phyloP scores from a whole-genome alignment of 2,113 vertebrate species.

The Platanista minor region DNA sequence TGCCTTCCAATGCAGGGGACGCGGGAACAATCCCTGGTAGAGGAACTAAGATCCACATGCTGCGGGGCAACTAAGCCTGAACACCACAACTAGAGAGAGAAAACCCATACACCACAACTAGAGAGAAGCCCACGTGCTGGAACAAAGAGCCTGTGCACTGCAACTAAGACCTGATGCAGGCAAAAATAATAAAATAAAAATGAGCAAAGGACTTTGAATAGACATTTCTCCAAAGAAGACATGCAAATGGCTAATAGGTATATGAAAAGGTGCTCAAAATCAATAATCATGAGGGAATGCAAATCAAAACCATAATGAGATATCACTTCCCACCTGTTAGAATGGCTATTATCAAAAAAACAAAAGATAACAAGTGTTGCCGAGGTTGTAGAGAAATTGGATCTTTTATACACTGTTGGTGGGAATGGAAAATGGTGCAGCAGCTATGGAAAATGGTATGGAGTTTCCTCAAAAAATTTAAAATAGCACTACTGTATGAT shows the following conservation, averaged over 20 bases:
- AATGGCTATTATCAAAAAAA: background rate
- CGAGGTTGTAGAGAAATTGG: background rate
- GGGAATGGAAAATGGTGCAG: background rate
- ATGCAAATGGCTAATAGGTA: background rate
- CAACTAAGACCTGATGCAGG: no score
- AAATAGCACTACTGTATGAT: background rate
- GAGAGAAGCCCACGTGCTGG: no score
- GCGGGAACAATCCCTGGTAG: no score
- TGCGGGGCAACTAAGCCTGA: fast-evolving
- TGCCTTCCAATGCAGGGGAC: no score
- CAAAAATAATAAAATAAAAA: background rate
- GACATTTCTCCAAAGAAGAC: background rate
- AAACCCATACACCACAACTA: no score
- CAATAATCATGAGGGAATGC: background rate
- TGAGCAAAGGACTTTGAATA: background rate
- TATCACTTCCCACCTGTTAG: background rate
- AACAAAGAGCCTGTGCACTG: no score
- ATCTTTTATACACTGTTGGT: background rate
- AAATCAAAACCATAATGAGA: background rate
- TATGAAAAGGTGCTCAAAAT: background rate
- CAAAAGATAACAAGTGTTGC: background rate
- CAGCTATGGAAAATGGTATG: background rate
- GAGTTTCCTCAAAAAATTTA: background rate
- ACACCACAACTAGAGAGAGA: no score
- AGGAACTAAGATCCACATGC: no score